Evolutionary conservation across 2,113 vertebrate genomes (phyloP).

Genomic region (Mirza zaza): DNA sequence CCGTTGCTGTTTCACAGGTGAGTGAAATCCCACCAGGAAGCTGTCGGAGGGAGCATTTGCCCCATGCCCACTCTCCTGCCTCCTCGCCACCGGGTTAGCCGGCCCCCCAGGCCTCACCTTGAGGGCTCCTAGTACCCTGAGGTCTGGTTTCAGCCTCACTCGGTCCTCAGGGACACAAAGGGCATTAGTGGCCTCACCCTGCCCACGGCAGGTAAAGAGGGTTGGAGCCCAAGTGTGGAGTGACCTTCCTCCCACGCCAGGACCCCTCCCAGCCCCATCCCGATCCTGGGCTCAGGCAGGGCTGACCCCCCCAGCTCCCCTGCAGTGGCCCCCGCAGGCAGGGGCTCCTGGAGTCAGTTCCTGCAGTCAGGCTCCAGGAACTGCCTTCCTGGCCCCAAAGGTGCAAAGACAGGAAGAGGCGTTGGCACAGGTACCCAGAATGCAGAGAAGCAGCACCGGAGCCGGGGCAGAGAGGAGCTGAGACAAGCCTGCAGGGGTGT

Average conservation of each 20-base stretch:
- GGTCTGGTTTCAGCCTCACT: not conserved
- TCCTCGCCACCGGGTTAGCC: not conserved
- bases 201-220: not conserved
- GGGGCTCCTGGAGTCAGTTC: too few species aligned
- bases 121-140: not conserved
- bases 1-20: not conserved
- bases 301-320: not conserved
- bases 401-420: not conserved
- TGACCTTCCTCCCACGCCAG: too few species aligned
- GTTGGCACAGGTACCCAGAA: not conserved
- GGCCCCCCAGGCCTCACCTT: not conserved
- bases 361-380: too few species aligned
- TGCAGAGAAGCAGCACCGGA: not conserved
- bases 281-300: not conserved
- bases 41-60: not conserved
- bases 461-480: not conserved
- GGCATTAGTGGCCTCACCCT: not conserved
- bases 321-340: not conserved
- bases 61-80: too few species aligned
- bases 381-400: not conserved
- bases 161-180: not conserved
- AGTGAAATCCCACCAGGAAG: not conserved
- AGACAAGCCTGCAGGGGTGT: not conserved
- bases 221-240: not conserved
- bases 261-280: not conserved